Evolutionary conservation across 2,888 invertebrate species (phyloP), one percentile per base, ranked within the genome.

Genomic region (Ectropis crepuscularia): DNA sequence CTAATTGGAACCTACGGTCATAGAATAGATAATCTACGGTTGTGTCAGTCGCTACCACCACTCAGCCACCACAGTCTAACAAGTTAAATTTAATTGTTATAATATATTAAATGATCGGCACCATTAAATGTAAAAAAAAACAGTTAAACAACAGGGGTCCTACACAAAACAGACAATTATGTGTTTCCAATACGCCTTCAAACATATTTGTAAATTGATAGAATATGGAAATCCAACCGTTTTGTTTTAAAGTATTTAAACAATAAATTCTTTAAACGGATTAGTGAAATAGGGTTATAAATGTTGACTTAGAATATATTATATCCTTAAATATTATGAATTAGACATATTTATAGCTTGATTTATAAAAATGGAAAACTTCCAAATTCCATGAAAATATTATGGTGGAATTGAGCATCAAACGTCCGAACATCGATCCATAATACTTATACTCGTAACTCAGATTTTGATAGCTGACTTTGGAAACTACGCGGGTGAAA

Each of bases 131-230:
- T 12, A 54, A 46, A 6, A 28, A 6, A 16, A 2, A 7, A n/a
- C 12, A 4, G 41, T 55, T 39, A 55, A 55, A 55, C 55, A 39
- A 39, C 55, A 10, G 55, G 55, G 55, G 10, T 28, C 8, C 8
- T 0, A n/a, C n/a, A 38, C 47, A 10, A 54, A 46, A 46, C 28
- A 9, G 28, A 55, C 47, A 47, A 48, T 12, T 11, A 55, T 47
- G 47, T 47, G 47, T 55, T 48, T 55, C n/a, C 55, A 55, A 55
- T 55, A 55, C 28, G 38, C 42, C 47, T 8, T 47, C 2, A n/a
- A 41, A 47, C 39, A 41, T 38, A 46, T 37, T 39, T 46, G 55
- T 28, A n/a, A 39, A 55, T 47, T 28, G 28, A 28, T 41, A 28
- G n/a, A 39, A 47, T 47, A 55, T 47, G 55, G 10, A 47, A 47